Evolutionary conservation across 2,797 vertebrate genomes (phyloP), one percentile per base, ranked within the genome.

Genomic region (Artibeus lituratus): DNA sequence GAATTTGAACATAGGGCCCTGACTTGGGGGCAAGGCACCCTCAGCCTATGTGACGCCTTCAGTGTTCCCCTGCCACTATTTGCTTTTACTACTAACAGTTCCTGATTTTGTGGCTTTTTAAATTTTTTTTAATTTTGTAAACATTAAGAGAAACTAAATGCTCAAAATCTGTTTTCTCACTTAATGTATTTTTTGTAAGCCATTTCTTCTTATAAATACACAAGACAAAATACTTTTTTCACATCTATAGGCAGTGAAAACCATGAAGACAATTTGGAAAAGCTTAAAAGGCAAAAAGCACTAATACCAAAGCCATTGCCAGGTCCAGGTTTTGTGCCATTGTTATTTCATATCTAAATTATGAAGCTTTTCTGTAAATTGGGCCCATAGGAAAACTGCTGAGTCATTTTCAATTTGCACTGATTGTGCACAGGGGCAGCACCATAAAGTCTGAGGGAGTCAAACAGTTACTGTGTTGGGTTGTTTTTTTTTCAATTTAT

Each of bases 311-410:
- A 87, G 55, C 19, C 35, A 70, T 44, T 73, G 9, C 24, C n/a
- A 73, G 62, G n/a, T 65, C 59, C 81, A 37, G 37, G 16, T 77
- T 94, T 90, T 87, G 69, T 83, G 35, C 47, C 69, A 72, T 44
- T 78, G 55, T 5, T 67, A 26, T 81, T 97, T 90, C 76, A 65
- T 21, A 53, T 59, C 26, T 77, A 87, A 94, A 55, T 83, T 65
- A 70, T 83, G 35, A 96, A 93, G 55, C 3, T 87, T 91, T 91
- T 84, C 53, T 59, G n/a, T 42, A 93, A 83, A 89, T 37, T 62
- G 22, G 39, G 72, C 77, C 89, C 73, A 65, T 0, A 67, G 32
- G 84, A 39, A 91, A 93, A 88, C 26, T 65, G 77, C 55, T 78
- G 87, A 96, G 72, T 96, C 89, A 76, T 47, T 95, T 87, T 70